phyloP scores from a whole-genome alignment of 2,888 invertebrate genomes.

The Hedya salicella region DNA sequence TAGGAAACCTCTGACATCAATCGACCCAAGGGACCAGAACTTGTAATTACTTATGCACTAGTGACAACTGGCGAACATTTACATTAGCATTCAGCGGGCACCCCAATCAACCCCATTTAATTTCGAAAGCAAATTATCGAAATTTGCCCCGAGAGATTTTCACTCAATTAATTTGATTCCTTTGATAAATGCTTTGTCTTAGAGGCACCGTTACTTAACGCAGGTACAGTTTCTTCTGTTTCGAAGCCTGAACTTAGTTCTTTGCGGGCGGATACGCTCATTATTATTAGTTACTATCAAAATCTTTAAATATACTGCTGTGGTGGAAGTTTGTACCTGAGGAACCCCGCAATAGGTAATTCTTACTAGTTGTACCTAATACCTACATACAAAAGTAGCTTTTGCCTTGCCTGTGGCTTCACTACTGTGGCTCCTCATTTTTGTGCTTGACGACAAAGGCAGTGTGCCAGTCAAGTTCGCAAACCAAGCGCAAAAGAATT shows the following conservation, averaged over 20 bases:
- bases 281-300: too few relatives aligned
- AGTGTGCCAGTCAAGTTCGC: too few relatives aligned
- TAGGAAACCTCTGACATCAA: conserved; percentile 3
- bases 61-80: conserved; percentile 25
- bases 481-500: too few relatives aligned
- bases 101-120: conserved; percentile 31
- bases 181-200: conserved; percentile 29
- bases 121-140: conserved; percentile 34
- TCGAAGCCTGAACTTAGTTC: neutral
- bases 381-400: too few relatives aligned
- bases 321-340: too few relatives aligned
- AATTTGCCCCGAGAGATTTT: conserved; percentile 30
- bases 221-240: neutral
- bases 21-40: conserved; percentile 12
- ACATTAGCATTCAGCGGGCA: conserved; percentile 23
- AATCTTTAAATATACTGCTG: too few relatives aligned
- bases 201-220: neutral
- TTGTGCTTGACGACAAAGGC: too few relatives aligned
- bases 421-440: too few relatives aligned
- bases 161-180: conserved; percentile 33
- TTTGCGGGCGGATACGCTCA: neutral
- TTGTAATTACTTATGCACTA: conserved; percentile 28
- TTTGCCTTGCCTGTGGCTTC: too few relatives aligned
- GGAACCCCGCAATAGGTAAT: too few relatives aligned
- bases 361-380: too few relatives aligned